These are phyloP conservation scores for Micropoecilia bifurca DNA, from an alignment of 2,797 vertebrate genomes.

Conservation along the genomic window DNA sequence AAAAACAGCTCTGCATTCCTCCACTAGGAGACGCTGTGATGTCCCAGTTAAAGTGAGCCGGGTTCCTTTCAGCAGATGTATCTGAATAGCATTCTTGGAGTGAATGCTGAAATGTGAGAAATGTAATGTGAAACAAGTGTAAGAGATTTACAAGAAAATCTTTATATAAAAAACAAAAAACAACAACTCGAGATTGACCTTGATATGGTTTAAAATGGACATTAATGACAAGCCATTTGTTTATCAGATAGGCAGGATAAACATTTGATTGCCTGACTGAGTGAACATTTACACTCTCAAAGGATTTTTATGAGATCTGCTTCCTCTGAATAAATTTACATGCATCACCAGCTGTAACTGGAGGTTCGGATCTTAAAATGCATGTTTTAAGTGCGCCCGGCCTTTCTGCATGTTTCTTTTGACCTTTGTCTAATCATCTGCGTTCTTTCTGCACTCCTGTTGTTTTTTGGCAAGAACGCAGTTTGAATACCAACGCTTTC, in stretches of 20 bases:
- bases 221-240: conserved; percentile 1
- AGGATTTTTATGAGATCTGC: neutral
- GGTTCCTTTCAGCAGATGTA: conserved; percentile 16
- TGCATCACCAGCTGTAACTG: conserved; percentile 23
- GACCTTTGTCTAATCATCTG: conserved; percentile 77
- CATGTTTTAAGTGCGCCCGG: conserved; percentile 46
- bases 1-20: conserved; percentile 48
- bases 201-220: neutral
- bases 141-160: conserved; percentile 26
- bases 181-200: neutral
- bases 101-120: neutral
- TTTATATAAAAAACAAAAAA: neutral
- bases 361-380: conserved; percentile 48
- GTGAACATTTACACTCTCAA: neutral
- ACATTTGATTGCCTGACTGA: neutral
- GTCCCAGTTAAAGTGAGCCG: conserved; percentile 52
- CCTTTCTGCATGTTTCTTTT: conserved; percentile 67
- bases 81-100: conserved; percentile 22
- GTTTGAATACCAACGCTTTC: conserved; percentile 74
- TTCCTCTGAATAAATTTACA: neutral
- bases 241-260: neutral
- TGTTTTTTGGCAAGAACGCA: conserved; percentile 61
- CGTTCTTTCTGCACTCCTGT: conserved; percentile 64
- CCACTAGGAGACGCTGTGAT: conserved; percentile 78
- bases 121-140: conserved; percentile 18